phyloP scores from a whole-genome alignment of 2,888 invertebrate genomes.

The Mayetiola destructor region DNA sequence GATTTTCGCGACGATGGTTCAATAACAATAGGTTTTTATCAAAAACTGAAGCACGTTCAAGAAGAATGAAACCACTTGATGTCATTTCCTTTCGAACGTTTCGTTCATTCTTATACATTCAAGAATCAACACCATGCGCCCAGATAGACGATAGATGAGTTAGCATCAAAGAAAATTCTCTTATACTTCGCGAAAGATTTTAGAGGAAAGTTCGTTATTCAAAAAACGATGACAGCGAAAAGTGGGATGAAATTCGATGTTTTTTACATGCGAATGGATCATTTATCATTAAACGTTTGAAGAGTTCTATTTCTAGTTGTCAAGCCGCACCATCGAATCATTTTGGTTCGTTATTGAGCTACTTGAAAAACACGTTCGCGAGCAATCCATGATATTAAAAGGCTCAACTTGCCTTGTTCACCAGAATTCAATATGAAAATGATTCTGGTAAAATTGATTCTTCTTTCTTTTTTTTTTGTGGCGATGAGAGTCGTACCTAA shows the following conservation, averaged over 20 bases:
- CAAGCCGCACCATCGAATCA: no score
- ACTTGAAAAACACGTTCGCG: neutral
- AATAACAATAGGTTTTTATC: slow-evolving; percentile 3
- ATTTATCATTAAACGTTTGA: neutral
- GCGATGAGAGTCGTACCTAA: no score
- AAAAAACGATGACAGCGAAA: neutral
- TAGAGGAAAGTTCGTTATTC: no score
- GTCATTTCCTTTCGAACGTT: slow-evolving; percentile 10
- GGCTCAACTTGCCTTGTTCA: no score
- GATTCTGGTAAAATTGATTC: no score
- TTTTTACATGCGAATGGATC: neutral
- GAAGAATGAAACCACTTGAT: slow-evolving; percentile 11
- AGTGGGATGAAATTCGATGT: slow-evolving; percentile 4
- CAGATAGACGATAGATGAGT: neutral
- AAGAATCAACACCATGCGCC: neutral
- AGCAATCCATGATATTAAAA: no score
- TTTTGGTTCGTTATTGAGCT: neutral
- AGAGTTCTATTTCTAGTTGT: neutral
- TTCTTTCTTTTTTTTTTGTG: no score
- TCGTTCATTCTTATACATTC: neutral
- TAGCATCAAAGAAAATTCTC: neutral
- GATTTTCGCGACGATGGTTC: neutral
- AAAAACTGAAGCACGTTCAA: slow-evolving; percentile 7
- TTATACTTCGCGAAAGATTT: no score
- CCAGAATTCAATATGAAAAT: no score